Conservation (phyloP, 1,140 invertebrate genomes). For the Calephelis virginiensis region DNA sequence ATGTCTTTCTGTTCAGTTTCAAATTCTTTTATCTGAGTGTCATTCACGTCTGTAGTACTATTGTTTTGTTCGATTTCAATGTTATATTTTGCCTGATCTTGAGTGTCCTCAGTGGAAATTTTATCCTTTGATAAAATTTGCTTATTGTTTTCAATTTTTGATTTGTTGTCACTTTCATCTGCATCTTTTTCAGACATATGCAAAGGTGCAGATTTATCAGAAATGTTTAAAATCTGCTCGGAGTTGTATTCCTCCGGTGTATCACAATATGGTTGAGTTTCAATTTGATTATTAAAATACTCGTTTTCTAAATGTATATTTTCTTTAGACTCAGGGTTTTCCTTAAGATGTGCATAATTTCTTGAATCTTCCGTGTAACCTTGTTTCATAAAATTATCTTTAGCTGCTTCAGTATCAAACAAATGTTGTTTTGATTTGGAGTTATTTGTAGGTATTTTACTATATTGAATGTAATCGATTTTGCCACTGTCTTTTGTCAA, state of each 20-base stretch:
- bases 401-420: neutral
- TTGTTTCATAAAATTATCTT: neutral
- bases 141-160: neutral
- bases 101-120: neutral
- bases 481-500: neutral
- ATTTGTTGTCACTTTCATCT: neutral
- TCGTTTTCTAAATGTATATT: neutral
- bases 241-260: neutral
- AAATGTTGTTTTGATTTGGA: neutral
- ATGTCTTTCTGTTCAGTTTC: constrained; percentile 52
- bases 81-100: neutral
- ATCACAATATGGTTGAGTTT: neutral
- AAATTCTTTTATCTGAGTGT: constrained; percentile 39
- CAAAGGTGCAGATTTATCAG: neutral
- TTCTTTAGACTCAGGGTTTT: too few relatives aligned
- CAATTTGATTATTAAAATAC: neutral
- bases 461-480: neutral
- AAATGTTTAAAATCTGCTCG: neutral
- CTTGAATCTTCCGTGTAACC: neutral
- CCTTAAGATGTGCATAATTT: neutral
- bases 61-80: neutral
- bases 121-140: neutral
- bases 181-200: neutral
- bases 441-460: neutral
- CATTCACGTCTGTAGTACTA: constrained; percentile 18